Percentiles rank a stretch among this genome's conserved stretches.
Evolutionary conservation across 2,797 vertebrate genomes (phyloP).

Genomic region (Chloroceryle inda): DNA sequence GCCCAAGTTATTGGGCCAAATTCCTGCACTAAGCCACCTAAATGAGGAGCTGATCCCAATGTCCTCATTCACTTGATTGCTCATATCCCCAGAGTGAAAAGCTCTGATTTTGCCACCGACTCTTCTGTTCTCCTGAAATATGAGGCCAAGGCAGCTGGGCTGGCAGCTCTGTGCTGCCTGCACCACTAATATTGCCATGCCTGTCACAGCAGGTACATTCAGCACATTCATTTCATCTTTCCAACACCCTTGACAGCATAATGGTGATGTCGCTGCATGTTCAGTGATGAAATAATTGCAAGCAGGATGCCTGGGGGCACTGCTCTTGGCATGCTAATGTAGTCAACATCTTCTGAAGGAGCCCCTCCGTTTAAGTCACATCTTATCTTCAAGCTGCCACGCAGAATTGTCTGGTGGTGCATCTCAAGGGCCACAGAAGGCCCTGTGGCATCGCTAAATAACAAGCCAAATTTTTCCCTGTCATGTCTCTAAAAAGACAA

Average conservation of each 20-base stretch:
- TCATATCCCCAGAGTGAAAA: not conserved
- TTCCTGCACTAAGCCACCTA: not conserved
- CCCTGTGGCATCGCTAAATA: not conserved
- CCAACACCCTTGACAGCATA: not conserved
- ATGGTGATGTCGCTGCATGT: not conserved
- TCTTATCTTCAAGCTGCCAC: rapidly evolving
- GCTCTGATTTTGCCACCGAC: not conserved
- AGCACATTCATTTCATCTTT: not conserved
- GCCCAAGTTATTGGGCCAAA: not conserved
- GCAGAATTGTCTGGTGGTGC: not conserved
- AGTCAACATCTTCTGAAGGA: not conserved
- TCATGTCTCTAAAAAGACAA: not conserved
- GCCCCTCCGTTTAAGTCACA: not conserved
- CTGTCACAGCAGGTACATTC: conserved; percentile 5
- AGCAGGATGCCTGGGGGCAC: not conserved
- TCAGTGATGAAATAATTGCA: not conserved
- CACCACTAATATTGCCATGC: not conserved
- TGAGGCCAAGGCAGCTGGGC: not conserved
- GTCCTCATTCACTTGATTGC: not conserved
- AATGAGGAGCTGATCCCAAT: not conserved
- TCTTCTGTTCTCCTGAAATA: not conserved
- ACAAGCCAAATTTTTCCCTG: not conserved
- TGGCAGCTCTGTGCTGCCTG: not conserved
- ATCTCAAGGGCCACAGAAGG: not conserved
- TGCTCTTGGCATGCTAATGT: not conserved